Evolutionary conservation across 2,113 vertebrate species (phyloP), one percentile per base, ranked within the genome.

Genomic region (Zingel zingel): DNA sequence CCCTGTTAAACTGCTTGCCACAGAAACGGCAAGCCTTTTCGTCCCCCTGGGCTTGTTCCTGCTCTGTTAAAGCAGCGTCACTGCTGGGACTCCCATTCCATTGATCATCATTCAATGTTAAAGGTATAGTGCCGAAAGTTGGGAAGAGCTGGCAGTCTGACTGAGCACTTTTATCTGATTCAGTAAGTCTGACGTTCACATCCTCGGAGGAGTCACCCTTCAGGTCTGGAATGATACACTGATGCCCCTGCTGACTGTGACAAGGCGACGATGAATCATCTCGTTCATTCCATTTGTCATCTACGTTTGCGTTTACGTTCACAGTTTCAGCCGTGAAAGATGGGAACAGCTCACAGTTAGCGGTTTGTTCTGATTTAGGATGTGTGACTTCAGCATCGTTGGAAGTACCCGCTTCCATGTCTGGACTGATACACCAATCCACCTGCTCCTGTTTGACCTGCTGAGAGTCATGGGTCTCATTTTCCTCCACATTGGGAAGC

Each of bases 381-480:
- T 36, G 39, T 56, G 4, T 6, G 25, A 43, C 39, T 39, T 74
- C 48, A 56, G 30, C n/a, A 18, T 21, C 6, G 1, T 30, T 27
- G 9, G 9, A 30, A 9, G 27, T 9, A 16, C 58, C 39, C 6
- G 18, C 39, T 47, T 82, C 59, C 51, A 50, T 6, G 47, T 56
- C 18, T 25, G 50, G 27, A 64, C 39, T 51, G 57, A 78, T 25
- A 5, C 5, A 18, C n/a, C 16, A 10, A 43, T 79, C 69, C 45
- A 33, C 30, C 19, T 43, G 57, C 51, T 86, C 79, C 65, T 82
- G 51, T 65, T 82, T 79, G 30, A 82, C 18, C 58, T 53, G 74
- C 39, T 19, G n/a, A 13, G 1, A 19, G 47, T 61, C 48, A 10
- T 25, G 63, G 25, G 61, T 27, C 33, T 66, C 27, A 0, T 19